Conservation (phyloP, 2,888 invertebrate genomes). For the Plemyria rubiginata region DNA sequence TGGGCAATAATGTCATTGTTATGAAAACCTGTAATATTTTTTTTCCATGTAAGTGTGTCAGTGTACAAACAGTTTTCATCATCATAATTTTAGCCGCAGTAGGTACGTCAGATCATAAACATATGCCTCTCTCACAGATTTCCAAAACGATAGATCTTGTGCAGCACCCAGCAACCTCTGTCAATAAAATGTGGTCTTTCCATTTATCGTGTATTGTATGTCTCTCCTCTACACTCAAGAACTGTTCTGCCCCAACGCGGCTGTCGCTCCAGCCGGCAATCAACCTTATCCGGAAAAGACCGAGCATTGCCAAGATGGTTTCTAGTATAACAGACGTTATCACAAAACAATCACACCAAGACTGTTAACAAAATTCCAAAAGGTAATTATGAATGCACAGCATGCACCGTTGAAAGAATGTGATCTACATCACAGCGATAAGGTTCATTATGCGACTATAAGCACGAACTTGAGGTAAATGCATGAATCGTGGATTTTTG, state of each 20-base stretch:
- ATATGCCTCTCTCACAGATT: no score
- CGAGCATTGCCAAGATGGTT: background rate
- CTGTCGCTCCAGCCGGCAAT: background rate
- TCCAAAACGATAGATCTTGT: no score
- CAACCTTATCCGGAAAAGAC: background rate
- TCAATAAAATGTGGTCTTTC: no score
- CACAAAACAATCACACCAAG: conserved; percentile 12
- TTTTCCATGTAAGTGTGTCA: no score
- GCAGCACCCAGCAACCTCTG: no score
- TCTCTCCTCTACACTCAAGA: background rate
- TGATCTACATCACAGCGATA: conserved; percentile 28
- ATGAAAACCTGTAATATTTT: no score
- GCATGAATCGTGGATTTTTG: conserved; percentile 61
- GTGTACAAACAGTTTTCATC: no score
- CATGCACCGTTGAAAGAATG: conserved; percentile 16
- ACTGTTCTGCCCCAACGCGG: background rate
- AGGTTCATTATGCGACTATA: conserved; percentile 19
- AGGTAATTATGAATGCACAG: conserved; percentile 21
- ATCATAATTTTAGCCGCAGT: no score
- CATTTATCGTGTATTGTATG: no score
- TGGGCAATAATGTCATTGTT: no score
- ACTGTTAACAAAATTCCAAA: conserved; percentile 18
- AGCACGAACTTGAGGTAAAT: conserved; percentile 36
- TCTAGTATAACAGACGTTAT: conserved; percentile 9
- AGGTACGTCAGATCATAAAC: no score